These are phyloP conservation scores for Amorpha juglandis DNA, from an alignment of 2,888 invertebrate species.

Conservation along the genomic window DNA sequence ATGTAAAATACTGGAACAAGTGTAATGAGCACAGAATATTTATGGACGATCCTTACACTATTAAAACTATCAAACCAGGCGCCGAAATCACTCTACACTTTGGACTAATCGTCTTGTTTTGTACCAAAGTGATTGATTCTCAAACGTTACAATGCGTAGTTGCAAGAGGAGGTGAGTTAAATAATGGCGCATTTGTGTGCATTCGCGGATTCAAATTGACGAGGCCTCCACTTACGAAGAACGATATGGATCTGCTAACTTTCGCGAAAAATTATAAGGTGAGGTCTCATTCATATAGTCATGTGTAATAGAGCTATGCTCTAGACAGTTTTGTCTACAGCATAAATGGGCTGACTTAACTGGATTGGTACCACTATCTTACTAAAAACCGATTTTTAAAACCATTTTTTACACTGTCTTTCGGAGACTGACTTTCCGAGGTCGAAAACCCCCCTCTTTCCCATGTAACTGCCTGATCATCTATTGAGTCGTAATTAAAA, in stretches of 20 bases:
- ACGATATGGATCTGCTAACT: conserved; percentile 53
- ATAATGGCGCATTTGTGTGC: conserved; percentile 47
- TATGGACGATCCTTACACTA: conserved; percentile 54
- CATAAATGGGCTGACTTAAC: no score
- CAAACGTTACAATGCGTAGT: conserved; percentile 53
- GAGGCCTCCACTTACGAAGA: conserved; percentile 49
- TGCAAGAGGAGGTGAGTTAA: conserved; percentile 44
- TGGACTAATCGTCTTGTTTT: conserved; percentile 51
- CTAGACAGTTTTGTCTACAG: no score
- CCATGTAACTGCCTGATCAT: no score
- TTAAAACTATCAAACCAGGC: conserved; percentile 44
- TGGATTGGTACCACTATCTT: no score
- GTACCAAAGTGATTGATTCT: conserved; percentile 44
- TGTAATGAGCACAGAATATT: conserved; percentile 53
- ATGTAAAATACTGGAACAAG: conserved; percentile 46
- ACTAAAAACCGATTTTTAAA: no score
- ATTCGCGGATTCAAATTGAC: conserved; percentile 49
- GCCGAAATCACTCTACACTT: conserved; percentile 52
- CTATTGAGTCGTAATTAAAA: no score
- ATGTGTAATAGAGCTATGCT: neutral
- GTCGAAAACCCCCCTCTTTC: no score
- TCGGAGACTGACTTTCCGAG: no score
- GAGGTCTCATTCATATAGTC: conserved; percentile 16
- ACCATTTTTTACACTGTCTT: no score
- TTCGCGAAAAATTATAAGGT: conserved; percentile 59